Base-by-base conservation (phyloP, 2,888 invertebrate genomes). In the Xanthorhoe spadicearia region DNA sequence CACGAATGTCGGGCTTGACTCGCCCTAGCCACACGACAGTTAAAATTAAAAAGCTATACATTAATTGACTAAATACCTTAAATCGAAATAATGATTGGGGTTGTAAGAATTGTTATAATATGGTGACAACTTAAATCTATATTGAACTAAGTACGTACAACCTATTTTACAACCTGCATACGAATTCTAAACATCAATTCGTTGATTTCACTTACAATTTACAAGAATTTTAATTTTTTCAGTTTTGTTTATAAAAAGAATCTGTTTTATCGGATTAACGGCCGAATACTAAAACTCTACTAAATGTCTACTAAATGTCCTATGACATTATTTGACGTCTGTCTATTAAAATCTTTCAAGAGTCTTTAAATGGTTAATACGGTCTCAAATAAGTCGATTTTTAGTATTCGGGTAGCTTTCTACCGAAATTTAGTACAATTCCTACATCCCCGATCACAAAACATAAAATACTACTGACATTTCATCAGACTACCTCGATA, bases 41-140 rank as follows among this genome's bases (percentile, higher is more conserved):
- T 77, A 74, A 73, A 77, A 80, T 83, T 82, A 81, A 81, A 67
- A 86, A 91, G 86, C 87, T 89, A 88, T 87, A 89, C 83, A 87
- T 87, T 93, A 92, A 92, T 93, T 92, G 92, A 92, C 93, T 93
- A 92, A 90, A 92, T 91, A 93, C 83, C 92, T 92, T 92, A 90
- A 85, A 86, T 80, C 81, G 85, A 88, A 88, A 89, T 77, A 74
- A 82, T 77, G 79, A 70, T 76, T 77, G 77, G 71, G 69, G 75
- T 77, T 75, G 79, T 63, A 55, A 8, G 71, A 71, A 68, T 57
- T 51, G 50, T 51, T 53, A 52, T 61, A 64, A 51, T 57, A 10
- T 50, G 64, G 64, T 57, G 23, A 15, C 7, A 60, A 64, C 67
- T 61, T 64, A 60, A 53, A 17, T 54, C 63, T 67, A 64, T 10